Evolutionary conservation across 1,140 invertebrate species (phyloP).

Genomic region (Meloidogyne floridensis): DNA sequence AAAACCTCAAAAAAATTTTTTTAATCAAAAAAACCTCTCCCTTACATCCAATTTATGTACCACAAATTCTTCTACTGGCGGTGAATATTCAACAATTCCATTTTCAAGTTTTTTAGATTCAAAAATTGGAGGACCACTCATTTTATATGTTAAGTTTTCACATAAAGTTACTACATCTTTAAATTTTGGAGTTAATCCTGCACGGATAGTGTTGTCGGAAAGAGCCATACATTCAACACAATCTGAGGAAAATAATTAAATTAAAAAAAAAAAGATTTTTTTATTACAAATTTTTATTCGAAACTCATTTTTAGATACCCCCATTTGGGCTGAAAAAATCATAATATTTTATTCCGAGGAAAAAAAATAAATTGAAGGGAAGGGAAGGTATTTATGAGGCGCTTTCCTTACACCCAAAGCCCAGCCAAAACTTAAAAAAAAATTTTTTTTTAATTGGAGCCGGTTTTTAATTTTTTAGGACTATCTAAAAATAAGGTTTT

Average conservation of each 20-base stretch:
- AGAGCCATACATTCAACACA: constrained; percentile 98
- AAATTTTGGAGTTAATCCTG: constrained; percentile 91
- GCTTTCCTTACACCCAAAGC: too few species aligned
- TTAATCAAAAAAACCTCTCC: neutral
- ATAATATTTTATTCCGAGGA: too few species aligned
- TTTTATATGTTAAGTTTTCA: constrained; percentile 80
- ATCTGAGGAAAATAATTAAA: constrained; percentile 71
- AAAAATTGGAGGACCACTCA: constrained; percentile 74
- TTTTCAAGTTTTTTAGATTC: constrained; percentile 73
- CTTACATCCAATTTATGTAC: constrained; percentile 75
- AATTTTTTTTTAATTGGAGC: too few species aligned
- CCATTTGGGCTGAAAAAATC: too few species aligned
- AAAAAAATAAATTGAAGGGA: too few species aligned
- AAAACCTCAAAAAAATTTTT: constrained; percentile 18
- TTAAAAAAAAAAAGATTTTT: neutral
- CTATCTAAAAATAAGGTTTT: too few species aligned
- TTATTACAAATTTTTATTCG: constrained; percentile 15
- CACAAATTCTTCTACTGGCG: constrained; percentile 85
- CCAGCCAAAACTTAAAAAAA: too few species aligned
- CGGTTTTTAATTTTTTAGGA: too few species aligned
- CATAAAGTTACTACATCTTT: constrained; percentile 86
- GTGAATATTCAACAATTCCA: constrained; percentile 76
- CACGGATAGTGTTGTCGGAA: constrained; percentile 95
- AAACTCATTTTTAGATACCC: too few species aligned
- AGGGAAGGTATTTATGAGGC: too few species aligned